These are phyloP conservation scores for Lithophane leautieri DNA, from an alignment of 2,888 invertebrate species.

Conservation along the genomic window DNA sequence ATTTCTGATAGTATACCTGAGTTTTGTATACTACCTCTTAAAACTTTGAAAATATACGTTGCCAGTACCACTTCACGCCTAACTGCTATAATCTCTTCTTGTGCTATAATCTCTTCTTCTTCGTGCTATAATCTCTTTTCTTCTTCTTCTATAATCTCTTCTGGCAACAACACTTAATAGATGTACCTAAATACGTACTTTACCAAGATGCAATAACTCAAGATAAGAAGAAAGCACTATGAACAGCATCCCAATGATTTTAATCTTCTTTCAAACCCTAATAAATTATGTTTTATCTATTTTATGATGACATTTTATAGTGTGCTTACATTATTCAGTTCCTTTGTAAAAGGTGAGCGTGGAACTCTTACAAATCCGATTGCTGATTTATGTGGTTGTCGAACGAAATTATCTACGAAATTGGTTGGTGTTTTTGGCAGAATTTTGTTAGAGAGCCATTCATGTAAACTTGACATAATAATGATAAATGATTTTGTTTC, in stretches of 20 bases:
- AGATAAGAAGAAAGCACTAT: conserved; percentile 32
- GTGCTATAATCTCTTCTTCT: too few species aligned
- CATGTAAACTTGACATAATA: neutral
- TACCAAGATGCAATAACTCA: conserved; percentile 34
- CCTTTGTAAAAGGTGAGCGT: conserved; percentile 47
- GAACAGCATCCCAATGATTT: conserved; percentile 60
- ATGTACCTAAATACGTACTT: neutral
- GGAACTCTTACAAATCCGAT: conserved; percentile 41
- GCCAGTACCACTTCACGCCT: too few species aligned
- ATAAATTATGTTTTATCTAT: conserved; percentile 66
- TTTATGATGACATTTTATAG: conserved; percentile 64
- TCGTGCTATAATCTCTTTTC: too few species aligned
- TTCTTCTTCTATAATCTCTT: too few species aligned
- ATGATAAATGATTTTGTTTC: neutral
- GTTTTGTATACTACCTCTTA: too few species aligned
- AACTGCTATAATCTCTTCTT: too few species aligned
- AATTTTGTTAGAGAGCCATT: neutral
- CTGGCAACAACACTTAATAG: neutral
- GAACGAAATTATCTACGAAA: conserved; percentile 38
- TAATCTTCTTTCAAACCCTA: conserved; percentile 62
- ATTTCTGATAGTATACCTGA: too few species aligned
- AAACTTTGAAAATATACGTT: too few species aligned
- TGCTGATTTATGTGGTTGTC: conserved; percentile 43
- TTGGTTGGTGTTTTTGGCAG: conserved; percentile 18
- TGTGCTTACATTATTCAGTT: conserved; percentile 54